phyloP scores from a whole-genome alignment of 2,113 vertebrate species.

The Setophaga coronata region DNA sequence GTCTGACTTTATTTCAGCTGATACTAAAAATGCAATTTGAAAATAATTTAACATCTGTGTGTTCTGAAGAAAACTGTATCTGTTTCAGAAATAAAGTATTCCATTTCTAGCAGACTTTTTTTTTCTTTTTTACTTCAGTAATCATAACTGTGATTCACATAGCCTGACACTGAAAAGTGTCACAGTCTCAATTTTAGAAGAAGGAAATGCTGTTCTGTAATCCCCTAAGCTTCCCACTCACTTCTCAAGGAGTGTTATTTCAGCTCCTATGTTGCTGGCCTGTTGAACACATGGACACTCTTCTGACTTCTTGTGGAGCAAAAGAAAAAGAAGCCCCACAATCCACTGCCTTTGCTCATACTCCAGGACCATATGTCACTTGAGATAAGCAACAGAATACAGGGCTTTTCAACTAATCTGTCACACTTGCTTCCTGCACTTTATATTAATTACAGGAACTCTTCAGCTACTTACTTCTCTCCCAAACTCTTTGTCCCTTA shows the following conservation, averaged over 20 bases:
- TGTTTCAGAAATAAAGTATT: constrained; percentile 23
- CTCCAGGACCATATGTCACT: constrained; percentile 8
- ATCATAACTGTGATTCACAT: constrained; percentile 28
- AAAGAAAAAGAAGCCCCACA: background rate
- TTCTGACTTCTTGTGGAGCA: background rate
- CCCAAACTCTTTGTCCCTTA: background rate
- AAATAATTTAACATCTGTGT: constrained; percentile 21
- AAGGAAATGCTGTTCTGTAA: background rate
- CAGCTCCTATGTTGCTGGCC: background rate
- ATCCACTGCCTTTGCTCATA: background rate
- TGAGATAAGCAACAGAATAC: constrained; percentile 51
- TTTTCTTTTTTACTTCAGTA: constrained; percentile 10
- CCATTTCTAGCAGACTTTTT: constrained; percentile 12
- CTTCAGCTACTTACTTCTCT: background rate
- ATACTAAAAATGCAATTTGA: background rate
- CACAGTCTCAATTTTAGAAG: background rate
- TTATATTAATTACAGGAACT: constrained; percentile 60
- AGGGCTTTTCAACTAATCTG: constrained; percentile 23
- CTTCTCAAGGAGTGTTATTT: background rate
- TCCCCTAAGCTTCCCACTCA: background rate
- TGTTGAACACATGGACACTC: background rate
- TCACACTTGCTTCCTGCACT: constrained; percentile 44
- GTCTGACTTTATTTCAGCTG: background rate
- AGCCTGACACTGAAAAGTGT: background rate
- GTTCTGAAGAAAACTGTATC: constrained; percentile 11